Percentiles rank a stretch among this genome's conserved stretches.
phyloP scores from a whole-genome alignment of 2,888 invertebrate species.

The Bugula neritina region DNA sequence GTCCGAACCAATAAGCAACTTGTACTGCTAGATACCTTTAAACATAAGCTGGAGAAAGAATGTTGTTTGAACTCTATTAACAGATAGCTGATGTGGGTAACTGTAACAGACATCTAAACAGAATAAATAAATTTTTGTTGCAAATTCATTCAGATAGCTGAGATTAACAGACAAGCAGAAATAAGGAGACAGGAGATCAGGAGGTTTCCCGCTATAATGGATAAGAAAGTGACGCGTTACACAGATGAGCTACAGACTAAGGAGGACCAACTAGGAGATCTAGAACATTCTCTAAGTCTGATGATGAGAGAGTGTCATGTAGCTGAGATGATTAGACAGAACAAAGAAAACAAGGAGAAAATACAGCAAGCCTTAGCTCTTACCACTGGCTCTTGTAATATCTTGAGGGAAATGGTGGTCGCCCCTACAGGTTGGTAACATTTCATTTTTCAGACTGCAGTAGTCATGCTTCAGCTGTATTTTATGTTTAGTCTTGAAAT shows the following conservation, averaged over 20 bases:
- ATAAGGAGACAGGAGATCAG: constrained; percentile 13
- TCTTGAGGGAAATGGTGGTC: neutral
- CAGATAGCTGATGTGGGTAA: no score
- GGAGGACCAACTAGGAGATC: neutral
- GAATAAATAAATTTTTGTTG: no score
- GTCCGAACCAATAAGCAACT: no score
- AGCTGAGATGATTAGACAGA: neutral
- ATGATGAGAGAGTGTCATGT: constrained; percentile 2
- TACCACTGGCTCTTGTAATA: neutral
- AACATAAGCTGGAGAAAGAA: no score
- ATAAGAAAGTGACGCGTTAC: neutral
- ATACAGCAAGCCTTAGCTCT: neutral
- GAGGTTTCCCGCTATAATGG: constrained; percentile 13
- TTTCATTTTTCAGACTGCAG: no score
- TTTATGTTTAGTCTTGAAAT: no score
- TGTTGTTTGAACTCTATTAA: no score
- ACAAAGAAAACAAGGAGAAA: constrained; percentile 8
- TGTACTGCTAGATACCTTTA: no score
- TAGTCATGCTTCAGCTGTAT: no score
- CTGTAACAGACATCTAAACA: no score
- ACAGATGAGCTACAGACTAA: neutral
- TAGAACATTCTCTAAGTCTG: neutral
- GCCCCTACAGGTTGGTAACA: neutral
- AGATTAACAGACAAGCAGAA: neutral
- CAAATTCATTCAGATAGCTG: constrained; percentile 20